Percentiles rank a stretch among this genome's conserved stretches.
Evolutionary conservation across 35 echinoderm and acorn worm genomes (phyloP).

Genomic region (Eucidaris tribuloides): DNA sequence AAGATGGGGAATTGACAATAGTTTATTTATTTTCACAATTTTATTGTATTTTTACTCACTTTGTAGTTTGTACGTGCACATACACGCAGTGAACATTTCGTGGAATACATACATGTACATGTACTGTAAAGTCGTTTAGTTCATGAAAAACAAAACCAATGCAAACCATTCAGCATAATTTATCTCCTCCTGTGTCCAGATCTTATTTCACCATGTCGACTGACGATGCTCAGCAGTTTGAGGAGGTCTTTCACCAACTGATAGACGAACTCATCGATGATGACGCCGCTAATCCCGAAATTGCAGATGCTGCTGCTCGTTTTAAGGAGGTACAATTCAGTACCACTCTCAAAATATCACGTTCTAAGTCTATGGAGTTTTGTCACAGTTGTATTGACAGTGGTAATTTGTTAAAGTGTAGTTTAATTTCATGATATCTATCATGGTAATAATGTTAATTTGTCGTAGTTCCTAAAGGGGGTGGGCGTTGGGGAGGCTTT

Average conservation of each 20-base stretch:
- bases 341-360: background rate
- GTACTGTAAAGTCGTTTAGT: no score
- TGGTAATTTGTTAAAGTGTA: background rate
- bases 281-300: slow-evolving; percentile 66
- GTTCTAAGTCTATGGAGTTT: background rate
- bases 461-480: background rate
- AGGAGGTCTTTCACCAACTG: slow-evolving; percentile 57
- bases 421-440: background rate
- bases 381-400: background rate
- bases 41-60: no score
- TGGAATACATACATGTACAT: no score
- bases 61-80: no score
- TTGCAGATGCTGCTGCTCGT: slow-evolving; percentile 61
- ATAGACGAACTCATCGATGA: slow-evolving; percentile 59
- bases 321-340: slow-evolving; percentile 55
- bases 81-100: no score
- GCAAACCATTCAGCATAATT: no score
- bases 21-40: no score
- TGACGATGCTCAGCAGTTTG: slow-evolving; percentile 55
- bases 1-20: no score
- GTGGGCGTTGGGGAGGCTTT: background rate
- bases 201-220: no score
- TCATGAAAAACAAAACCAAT: no score
- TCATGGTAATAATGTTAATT: background rate
- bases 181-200: no score